Evolutionary conservation across 2,113 vertebrate genomes (phyloP), one percentile per base, ranked within the genome.

Genomic region (Ptilorrhoa leucosticta): DNA sequence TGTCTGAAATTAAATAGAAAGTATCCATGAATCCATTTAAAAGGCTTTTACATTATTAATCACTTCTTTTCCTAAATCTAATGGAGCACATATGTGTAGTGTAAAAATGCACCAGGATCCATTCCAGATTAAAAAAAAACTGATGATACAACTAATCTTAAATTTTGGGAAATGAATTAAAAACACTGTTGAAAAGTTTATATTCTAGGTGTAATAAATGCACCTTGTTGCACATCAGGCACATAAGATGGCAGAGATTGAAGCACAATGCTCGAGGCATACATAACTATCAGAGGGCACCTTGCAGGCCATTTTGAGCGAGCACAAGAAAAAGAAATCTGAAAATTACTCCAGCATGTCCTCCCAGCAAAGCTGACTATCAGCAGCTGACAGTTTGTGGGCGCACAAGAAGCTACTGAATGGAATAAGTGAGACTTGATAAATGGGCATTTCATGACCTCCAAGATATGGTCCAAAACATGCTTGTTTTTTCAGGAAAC

Each of bases 221-320:
- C 0, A 0, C 17, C 23, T 80, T 69, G 15, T 27, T 39, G 28
- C 57, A 83, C 24, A 40, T 11, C 18, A 60, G 66, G 31, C 2
- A 2, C 11, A 2, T 26, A n/a, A 44, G 20, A n/a, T 1, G 5
- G 27, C 1, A 2, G 24, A 26, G 54, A 64, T 2, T 69, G 42
- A 77, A 91, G 48, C 20, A 42, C 0, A 2, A 48, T 40, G 35
- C 27, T 68, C 35, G 37, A 73, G n/a, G 31, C 20, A 63, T 68
- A 65, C 14, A 9, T 4, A 33, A 13, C 16, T 33, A 37, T n/a
- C 44, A 47, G 28, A 60, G 8, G 40, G 22, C 35, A 92, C 15
- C n/a, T 48, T 57, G n/a, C 40, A 89, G 37, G 66, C 13, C 45
- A 31, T 65, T 85, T 51, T 56, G 30, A 64, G 44, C 13, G 45